Evolutionary conservation across 2,888 invertebrate species (phyloP), one percentile per base, ranked within the genome.

Genomic region (Caenorhabditis parvicauda): DNA sequence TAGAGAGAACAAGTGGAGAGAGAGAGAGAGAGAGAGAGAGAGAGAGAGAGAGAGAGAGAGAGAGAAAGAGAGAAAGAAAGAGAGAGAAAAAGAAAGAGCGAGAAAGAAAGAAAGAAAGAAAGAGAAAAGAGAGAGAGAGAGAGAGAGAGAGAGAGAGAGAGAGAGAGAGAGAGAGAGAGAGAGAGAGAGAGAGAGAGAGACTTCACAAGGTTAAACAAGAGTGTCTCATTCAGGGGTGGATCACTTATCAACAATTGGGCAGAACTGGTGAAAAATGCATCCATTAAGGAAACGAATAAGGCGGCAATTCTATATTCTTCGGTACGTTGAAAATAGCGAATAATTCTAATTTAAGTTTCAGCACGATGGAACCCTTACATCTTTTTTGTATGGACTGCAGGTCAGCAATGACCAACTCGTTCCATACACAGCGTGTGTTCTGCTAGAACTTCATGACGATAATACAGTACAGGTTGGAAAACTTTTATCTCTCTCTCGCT

Each of bases 351-450:
- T 32, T 43, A 32, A 32, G n/a, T 12, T 50, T 21, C 50, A 61
- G 61, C 63, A 63, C 25, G 63, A 63, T 22, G 63, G 63, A 22
- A 63, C 63, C 2, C 12, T 63, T 27, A 51, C 58, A 0, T 51
- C 63, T 27, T 42, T 63, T 3, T 37, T 63, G 7, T 63, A 63
- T 63, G 63, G 58, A n/a, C 46, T 63, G 6, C 53, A 53, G 1
- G 48, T 63, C 21, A 63, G 63, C 35, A 63, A 63, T 28, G 50
- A 63, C 32, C 63, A 58, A 38, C n/a, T 63, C 32, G 49, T 59
- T 14, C 63, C 63, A 17, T 63, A 63, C 41, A 63, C 63, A n/a
- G 63, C 63, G 14, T 63, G 63, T 42, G 50, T 59, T 19, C 54
- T 63, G 63, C 35, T 63, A 25, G 63, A 63, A 41, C 28, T 63